These are phyloP conservation scores for Andrena bicolor DNA, from an alignment of 2,888 invertebrate species.

Conservation along the genomic window DNA sequence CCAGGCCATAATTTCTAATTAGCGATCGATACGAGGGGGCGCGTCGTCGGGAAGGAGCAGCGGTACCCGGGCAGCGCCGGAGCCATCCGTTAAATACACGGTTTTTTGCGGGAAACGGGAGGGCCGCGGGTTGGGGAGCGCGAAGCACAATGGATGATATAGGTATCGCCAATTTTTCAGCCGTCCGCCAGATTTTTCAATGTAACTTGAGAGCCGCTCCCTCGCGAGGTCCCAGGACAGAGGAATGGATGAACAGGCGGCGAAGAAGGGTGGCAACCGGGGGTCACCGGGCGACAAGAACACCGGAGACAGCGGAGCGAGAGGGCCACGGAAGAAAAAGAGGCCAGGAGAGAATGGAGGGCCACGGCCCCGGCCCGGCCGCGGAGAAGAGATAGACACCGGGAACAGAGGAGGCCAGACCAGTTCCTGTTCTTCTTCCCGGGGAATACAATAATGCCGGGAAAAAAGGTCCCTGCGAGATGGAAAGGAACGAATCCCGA, in stretches of 20 bases:
- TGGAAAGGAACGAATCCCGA: slow-evolving; percentile 75
- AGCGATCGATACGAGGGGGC: slow-evolving; percentile 41
- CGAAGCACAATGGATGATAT: slow-evolving; percentile 76
- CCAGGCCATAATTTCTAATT: slow-evolving; percentile 51
- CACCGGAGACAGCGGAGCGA: slow-evolving; percentile 60
- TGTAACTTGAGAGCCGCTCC: slow-evolving; percentile 77
- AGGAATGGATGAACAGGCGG: slow-evolving; percentile 76
- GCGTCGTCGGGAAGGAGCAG: slow-evolving; percentile 17
- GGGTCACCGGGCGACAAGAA: slow-evolving; percentile 72
- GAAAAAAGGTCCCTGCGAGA: slow-evolving; percentile 67
- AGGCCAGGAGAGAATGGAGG: slow-evolving; percentile 71
- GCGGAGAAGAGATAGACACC: slow-evolving; percentile 61
- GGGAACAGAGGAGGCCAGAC: slow-evolving; percentile 56
- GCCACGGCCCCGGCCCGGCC: slow-evolving; percentile 7
- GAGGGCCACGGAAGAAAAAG: slow-evolving; percentile 58
- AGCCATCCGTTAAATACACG: slow-evolving; percentile 65
- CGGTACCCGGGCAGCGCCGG: slow-evolving; percentile 11
- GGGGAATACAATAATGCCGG: slow-evolving; percentile 78
- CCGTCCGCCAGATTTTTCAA: slow-evolving; percentile 80
- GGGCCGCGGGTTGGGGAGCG: slow-evolving; percentile 34
- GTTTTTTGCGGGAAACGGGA: slow-evolving; percentile 55
- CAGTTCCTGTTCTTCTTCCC: slow-evolving; percentile 74
- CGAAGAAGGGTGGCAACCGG: slow-evolving; percentile 68
- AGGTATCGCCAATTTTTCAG: slow-evolving; percentile 79
- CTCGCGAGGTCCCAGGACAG: slow-evolving; percentile 74